Percentiles rank a stretch among this genome's conserved stretches.
Evolutionary conservation across 1,140 invertebrate species (phyloP).

Genomic region (Orussus abietinus): DNA sequence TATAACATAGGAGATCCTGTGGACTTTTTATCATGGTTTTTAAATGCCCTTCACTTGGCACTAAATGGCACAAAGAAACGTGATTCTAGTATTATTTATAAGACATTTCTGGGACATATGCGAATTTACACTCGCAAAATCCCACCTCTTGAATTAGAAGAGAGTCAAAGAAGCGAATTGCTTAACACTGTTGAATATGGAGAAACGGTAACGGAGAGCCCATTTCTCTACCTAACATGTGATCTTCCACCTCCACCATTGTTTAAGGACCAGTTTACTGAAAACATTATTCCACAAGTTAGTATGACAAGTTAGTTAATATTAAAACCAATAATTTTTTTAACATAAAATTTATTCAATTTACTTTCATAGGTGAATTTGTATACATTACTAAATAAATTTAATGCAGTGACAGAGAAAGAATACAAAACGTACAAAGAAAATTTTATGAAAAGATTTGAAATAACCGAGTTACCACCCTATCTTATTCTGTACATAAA

Average conservation of each 20-base stretch:
- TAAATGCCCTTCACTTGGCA: constrained; percentile 89
- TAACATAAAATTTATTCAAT: constrained; percentile 7
- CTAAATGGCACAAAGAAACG: constrained; percentile 83
- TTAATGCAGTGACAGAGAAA: constrained; percentile 92
- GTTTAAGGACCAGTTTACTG: constrained; percentile 94
- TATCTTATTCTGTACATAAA: constrained; percentile 97
- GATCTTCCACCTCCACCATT: constrained; percentile 94
- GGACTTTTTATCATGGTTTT: constrained; percentile 94
- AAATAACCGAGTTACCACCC: constrained; percentile 91
- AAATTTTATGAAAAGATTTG: constrained; percentile 95
- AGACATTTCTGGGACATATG: constrained; percentile 95
- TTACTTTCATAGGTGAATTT: constrained; percentile 77
- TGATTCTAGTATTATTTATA: constrained; percentile 88
- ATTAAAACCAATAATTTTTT: neutral
- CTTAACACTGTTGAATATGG: constrained; percentile 82
- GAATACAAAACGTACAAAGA: constrained; percentile 99
- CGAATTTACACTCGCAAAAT: constrained; percentile 92
- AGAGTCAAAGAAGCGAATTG: constrained; percentile 78
- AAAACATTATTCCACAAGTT: constrained; percentile 98
- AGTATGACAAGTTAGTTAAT: constrained; percentile 9
- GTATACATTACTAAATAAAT: constrained; percentile 89
- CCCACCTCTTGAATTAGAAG: constrained; percentile 87
- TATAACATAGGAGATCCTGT: constrained; percentile 82
- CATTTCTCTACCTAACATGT: constrained; percentile 94
- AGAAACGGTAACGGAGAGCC: constrained; percentile 82